phyloP scores from a whole-genome alignment of 1,140 invertebrate genomes.

The Orius insidiosus region DNA sequence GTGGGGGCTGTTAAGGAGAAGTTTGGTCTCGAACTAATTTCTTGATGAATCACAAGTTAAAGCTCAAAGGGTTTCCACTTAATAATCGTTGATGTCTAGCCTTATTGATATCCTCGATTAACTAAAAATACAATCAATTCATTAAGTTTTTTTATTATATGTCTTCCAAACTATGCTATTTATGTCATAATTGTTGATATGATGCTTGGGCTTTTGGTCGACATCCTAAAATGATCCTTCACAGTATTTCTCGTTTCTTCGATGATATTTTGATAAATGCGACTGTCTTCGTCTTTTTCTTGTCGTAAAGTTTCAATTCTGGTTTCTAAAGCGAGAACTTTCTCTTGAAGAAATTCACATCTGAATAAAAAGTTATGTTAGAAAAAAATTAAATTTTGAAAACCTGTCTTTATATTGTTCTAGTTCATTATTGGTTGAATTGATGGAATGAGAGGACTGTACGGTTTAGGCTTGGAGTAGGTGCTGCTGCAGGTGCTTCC shows the following conservation, averaged over 20 bases:
- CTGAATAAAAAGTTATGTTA: slow-evolving; percentile 18
- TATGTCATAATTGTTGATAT: no score
- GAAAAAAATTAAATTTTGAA: not conserved
- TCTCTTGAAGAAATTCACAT: slow-evolving; percentile 27
- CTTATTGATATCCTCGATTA: no score
- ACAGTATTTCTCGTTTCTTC: slow-evolving; percentile 17
- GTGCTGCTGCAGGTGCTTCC: not conserved
- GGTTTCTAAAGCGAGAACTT: slow-evolving; percentile 26
- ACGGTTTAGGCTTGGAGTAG: not conserved
- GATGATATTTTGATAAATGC: slow-evolving; percentile 23
- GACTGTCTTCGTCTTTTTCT: slow-evolving; percentile 25
- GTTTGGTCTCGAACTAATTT: no score
- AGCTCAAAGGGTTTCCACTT: no score
- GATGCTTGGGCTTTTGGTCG: no score
- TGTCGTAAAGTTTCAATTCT: slow-evolving; percentile 24
- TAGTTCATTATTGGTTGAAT: not conserved
- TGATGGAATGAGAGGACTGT: not conserved
- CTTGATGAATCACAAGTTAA: no score
- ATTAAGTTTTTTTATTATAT: no score
- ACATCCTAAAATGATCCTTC: slow-evolving; percentile 10
- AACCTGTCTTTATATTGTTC: not conserved
- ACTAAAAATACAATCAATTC: no score
- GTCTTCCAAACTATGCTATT: no score
- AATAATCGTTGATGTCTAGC: no score
- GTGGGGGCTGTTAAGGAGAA: no score